These are phyloP conservation scores for Drosophila novamexicana DNA, from an alignment of 1,140 invertebrate species.

Conservation along the genomic window DNA sequence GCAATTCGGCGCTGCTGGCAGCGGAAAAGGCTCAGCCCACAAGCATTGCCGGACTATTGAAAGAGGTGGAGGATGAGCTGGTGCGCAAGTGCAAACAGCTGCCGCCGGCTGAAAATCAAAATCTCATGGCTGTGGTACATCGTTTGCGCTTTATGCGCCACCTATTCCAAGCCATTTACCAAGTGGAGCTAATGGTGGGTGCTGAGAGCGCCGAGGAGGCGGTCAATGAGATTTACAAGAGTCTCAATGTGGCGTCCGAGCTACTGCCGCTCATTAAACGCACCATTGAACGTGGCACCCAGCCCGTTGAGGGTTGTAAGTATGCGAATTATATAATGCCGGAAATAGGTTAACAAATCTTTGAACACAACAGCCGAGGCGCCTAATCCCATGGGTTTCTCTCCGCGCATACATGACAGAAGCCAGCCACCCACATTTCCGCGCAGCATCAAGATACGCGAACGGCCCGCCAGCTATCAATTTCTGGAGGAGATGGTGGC, in stretches of 20 bases:
- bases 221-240: constrained; percentile 88
- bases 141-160: constrained; percentile 94
- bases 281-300: constrained; percentile 90
- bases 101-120: constrained; percentile 84
- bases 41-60: constrained; percentile 91
- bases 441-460: constrained; percentile 96
- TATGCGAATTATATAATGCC: constrained; percentile 21
- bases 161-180: constrained; percentile 91
- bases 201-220: constrained; percentile 86
- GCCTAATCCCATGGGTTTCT: constrained; percentile 93
- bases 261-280: constrained; percentile 92
- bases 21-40: constrained; percentile 92
- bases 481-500: constrained; percentile 94
- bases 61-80: constrained; percentile 96
- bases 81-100: constrained; percentile 89
- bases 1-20: constrained; percentile 96
- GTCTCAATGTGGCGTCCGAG: constrained; percentile 89
- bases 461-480: constrained; percentile 91
- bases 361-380: constrained; percentile 84
- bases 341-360: neutral
- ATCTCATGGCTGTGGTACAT: constrained; percentile 88
- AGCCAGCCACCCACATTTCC: constrained; percentile 98
- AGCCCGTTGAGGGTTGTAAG: constrained; percentile 89
- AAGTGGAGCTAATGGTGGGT: constrained; percentile 87
- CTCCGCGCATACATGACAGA: constrained; percentile 97